Conservation (phyloP, 2,888 invertebrate genomes). For the Labia minor region DNA sequence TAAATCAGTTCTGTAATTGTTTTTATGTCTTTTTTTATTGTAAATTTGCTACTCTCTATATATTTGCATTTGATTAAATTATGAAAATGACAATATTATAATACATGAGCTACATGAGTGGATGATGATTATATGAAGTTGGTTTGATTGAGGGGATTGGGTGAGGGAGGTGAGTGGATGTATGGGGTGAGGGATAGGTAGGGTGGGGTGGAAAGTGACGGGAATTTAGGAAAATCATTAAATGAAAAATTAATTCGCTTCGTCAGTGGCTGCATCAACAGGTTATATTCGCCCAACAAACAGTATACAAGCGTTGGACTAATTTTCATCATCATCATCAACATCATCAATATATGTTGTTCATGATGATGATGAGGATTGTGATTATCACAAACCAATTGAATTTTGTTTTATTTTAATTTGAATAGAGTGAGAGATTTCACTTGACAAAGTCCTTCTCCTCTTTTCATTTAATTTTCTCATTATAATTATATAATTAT, state of each 20-base stretch:
- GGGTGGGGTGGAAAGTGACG: not conserved
- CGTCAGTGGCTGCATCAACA: conserved; percentile 13
- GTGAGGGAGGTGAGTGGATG: not conserved
- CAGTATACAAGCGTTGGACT: not conserved
- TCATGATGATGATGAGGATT: not conserved
- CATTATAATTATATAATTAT: no score
- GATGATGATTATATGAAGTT: not conserved
- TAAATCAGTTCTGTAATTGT: not conserved
- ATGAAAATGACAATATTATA: conserved; percentile 13
- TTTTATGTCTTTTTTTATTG: no score
- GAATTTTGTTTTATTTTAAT: not conserved
- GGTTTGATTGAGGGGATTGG: not conserved
- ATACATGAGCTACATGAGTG: not conserved
- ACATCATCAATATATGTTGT: no score
- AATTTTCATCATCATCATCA: conserved; percentile 7
- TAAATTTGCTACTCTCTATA: no score
- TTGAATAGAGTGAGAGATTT: no score
- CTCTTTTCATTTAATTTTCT: no score
- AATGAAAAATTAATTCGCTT: conserved; percentile 13
- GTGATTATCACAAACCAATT: not conserved
- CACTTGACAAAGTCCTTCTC: no score
- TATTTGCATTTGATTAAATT: not conserved
- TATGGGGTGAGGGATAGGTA: no score
- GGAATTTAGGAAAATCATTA: conserved; percentile 4
- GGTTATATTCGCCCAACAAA: conserved; percentile 2